Base-by-base conservation (phyloP, 2,113 vertebrate genomes). In the Callaeas wilsoni region DNA sequence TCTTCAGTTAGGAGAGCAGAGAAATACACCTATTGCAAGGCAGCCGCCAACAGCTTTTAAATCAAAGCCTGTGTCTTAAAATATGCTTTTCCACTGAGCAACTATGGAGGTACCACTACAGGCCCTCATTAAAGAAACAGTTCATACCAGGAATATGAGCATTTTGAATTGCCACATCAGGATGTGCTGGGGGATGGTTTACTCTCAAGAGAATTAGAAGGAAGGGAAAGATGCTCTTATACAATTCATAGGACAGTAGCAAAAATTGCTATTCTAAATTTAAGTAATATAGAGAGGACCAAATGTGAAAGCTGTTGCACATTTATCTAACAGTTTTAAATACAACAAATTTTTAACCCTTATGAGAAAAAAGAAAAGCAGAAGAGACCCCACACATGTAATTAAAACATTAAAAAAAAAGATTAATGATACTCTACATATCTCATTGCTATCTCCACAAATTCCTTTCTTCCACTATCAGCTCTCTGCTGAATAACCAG, bases 41-140 rank as follows among this genome's bases (percentile, higher is more conserved):
- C 56, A 92, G 75, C 52, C 17, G 20, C 63, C 92, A 94, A 86
- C 30, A 90, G 68, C 55, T 92, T 88, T 80, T 84, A 94, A 92
- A 94, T 77, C 83, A 90, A 86, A 90, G 30, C 17, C n/a, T 37
- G 13, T 32, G 22, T 46, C 85, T 74, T 77, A 71, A 90, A 94
- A 87, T 35, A 87, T 1, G 13, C 63, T 81, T 81, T 59, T 92
- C 64, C 59, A 57, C 0, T 70, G 79, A 80, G 75, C 83, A 86
- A 53, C 52, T 70, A 83, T 3, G 3, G 76, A 92, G 71, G 42
- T 35, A 83, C 46, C 73, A 75, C 77, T 89, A 84, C 2, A 3
- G 27, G 9, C 30, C 30, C 42, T 88, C 82, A 65, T 46, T 91
- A 87, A 95, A 82, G 74, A 83, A 86, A 77, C 46, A 80, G 23